These are phyloP conservation scores for Noctua janthe DNA, from an alignment of 2,888 invertebrate species.

Conservation along the genomic window DNA sequence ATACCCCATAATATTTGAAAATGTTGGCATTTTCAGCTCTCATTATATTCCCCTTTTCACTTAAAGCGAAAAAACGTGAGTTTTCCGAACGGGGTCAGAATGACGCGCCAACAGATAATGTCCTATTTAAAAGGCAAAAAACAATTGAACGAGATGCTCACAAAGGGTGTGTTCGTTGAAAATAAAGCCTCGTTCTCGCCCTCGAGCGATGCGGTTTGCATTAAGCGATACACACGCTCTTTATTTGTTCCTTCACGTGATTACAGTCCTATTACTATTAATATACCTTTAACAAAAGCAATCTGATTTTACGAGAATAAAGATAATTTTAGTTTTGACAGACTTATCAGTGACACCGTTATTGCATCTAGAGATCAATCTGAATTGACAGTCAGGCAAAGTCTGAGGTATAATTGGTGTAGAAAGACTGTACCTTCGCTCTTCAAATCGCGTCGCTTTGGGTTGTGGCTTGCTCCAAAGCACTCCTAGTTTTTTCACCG, in stretches of 20 bases:
- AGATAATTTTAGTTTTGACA: neutral
- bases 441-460: neutral
- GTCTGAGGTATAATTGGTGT: neutral
- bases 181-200: neutral
- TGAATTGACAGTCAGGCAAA: neutral
- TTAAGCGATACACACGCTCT: neutral
- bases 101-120: conserved; percentile 56
- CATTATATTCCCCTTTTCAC: conserved; percentile 5
- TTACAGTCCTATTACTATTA: neutral
- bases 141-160: conserved; percentile 52
- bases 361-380: neutral
- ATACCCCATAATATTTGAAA: conserved; percentile 9
- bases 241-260: neutral
- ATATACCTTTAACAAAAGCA: neutral
- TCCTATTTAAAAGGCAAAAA: conserved; percentile 56
- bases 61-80: conserved; percentile 22
- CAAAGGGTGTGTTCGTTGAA: conserved; percentile 55
- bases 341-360: neutral
- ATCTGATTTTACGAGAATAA: neutral
- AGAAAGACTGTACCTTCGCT: too few relatives aligned
- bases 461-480: neutral
- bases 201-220: neutral
- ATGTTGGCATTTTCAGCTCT: conserved; percentile 8
- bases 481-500: neutral
- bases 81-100: conserved; percentile 42